Conservation (phyloP, 2,113 vertebrate species). For the Halcyon senegalensis region DNA sequence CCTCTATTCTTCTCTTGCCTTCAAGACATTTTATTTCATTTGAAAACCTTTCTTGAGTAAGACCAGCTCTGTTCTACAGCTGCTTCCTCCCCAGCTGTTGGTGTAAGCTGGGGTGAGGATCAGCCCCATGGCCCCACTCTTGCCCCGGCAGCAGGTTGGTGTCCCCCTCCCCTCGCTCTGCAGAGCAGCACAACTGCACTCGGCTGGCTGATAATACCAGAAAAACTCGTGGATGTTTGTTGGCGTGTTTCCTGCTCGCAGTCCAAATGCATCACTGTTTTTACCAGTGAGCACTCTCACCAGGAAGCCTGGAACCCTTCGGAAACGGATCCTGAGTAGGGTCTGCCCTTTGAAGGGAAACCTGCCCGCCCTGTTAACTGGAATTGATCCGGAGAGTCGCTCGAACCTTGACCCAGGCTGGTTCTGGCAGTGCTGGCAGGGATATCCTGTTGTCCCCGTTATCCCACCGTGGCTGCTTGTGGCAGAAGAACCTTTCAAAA, state of each 20-base stretch:
- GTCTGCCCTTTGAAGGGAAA: neutral
- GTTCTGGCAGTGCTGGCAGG: neutral
- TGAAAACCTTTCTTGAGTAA: fast-evolving
- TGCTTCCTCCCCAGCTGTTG: neutral
- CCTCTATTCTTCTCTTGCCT: neutral
- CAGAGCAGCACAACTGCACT: neutral
- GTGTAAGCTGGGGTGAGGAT: neutral
- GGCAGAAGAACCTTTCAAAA: neutral
- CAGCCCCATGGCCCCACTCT: fast-evolving
- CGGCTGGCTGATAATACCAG: neutral
- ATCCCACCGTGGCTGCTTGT: neutral
- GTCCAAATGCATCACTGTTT: neutral
- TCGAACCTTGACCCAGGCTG: neutral
- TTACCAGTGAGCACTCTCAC: neutral
- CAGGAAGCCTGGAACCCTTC: neutral
- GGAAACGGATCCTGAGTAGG: neutral
- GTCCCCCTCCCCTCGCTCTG: neutral
- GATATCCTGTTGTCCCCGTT: neutral
- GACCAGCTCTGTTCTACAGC: neutral
- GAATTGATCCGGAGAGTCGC: neutral
- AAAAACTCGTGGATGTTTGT: neutral
- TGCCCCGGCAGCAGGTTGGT: neutral
- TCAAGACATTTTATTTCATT: neutral
- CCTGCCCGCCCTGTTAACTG: fast-evolving
- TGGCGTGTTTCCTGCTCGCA: neutral